phyloP scores from a whole-genome alignment of 2,797 vertebrate genomes.

The Echiichthys vipera region DNA sequence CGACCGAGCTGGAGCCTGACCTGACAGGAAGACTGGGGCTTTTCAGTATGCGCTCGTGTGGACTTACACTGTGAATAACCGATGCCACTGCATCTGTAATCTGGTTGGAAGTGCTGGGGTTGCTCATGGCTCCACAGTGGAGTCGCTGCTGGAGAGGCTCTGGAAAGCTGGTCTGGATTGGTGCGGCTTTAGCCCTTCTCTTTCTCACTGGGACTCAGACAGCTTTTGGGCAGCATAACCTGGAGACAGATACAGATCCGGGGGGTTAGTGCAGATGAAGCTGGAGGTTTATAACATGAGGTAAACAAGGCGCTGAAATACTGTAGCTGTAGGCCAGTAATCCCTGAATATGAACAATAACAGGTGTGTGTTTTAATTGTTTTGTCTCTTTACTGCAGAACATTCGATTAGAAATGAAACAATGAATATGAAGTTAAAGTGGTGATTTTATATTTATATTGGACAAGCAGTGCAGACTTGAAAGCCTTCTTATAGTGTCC shows the following conservation, averaged over 20 bases:
- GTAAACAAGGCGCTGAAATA: slow-evolving; percentile 6
- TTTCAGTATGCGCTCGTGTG: slow-evolving; percentile 5
- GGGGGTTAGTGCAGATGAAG: slow-evolving; percentile 35
- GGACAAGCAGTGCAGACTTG: background rate
- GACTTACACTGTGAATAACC: slow-evolving; percentile 79
- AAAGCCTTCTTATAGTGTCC: background rate
- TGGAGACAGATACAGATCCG: slow-evolving; percentile 63
- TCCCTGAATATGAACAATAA: slow-evolving; percentile 25
- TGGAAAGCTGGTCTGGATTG: slow-evolving; percentile 60
- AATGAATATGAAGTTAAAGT: background rate
- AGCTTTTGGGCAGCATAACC: slow-evolving; percentile 89
- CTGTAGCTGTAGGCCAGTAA: slow-evolving; percentile 2
- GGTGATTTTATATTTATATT: background rate
- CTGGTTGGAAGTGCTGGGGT: slow-evolving; percentile 68
- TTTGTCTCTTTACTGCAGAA: background rate
- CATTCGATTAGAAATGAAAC: background rate
- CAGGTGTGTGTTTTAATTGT: background rate
- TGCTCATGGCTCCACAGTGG: slow-evolving; percentile 80
- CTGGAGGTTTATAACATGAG: slow-evolving; percentile 13
- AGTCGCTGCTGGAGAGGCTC: slow-evolving; percentile 53
- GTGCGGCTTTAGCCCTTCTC: slow-evolving; percentile 86
- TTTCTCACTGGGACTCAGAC: slow-evolving; percentile 87
- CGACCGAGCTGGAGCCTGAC: background rate
- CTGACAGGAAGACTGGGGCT: background rate
- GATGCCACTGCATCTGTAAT: slow-evolving; percentile 71